Conservation (phyloP, 2,113 vertebrate species). For the human (Homo sapiens) region DNA sequence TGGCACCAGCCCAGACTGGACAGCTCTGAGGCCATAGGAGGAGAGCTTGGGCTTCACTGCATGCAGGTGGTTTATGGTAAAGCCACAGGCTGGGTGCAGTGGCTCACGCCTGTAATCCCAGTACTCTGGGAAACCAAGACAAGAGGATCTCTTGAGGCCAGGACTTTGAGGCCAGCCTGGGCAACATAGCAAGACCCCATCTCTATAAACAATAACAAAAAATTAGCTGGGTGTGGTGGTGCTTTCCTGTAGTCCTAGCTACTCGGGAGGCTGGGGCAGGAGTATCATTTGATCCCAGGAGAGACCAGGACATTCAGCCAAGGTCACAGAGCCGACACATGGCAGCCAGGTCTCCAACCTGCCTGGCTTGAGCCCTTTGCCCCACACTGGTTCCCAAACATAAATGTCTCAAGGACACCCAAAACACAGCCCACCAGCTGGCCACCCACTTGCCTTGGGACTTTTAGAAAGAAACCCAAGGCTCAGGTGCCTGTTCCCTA, state of each 20-base stretch:
- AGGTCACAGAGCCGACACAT: neutral
- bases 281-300: no score
- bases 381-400: neutral
- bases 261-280: no score
- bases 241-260: no score
- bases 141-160: no score
- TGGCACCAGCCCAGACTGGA: fast-evolving
- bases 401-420: neutral
- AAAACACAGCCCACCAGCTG: neutral
- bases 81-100: no score
- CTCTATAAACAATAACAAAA: no score
- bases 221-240: no score
- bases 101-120: neutral
- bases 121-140: no score
- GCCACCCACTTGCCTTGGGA: neutral
- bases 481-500: neutral
- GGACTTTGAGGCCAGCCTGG: no score
- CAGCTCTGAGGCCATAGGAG: neutral
- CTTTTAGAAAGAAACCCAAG: neutral
- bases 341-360: neutral
- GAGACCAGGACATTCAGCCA: neutral
- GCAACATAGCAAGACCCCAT: no score
- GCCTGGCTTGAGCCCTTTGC: neutral
- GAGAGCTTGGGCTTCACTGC: neutral
- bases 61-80: neutral